Conservation (phyloP, 2,797 vertebrate species). For the Cyclopterus lumpus region DNA sequence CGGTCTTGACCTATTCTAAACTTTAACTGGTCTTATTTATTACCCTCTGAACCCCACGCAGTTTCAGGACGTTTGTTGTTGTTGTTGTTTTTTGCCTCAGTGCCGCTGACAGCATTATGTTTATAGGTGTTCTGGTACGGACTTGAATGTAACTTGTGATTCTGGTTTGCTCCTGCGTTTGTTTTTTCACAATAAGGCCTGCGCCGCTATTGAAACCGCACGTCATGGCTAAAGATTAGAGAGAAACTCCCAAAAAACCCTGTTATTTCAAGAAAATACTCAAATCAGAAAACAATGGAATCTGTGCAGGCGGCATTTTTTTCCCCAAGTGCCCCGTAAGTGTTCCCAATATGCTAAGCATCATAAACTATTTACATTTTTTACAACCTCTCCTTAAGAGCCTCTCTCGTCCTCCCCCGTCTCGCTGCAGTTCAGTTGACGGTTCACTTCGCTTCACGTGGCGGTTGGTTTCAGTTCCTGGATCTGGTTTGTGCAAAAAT, state of each 20-base stretch:
- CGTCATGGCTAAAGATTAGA: not conserved
- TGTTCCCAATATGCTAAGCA: not conserved
- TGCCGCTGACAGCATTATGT: no score
- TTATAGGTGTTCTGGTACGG: no score
- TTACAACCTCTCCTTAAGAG: not conserved
- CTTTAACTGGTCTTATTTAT: not conserved
- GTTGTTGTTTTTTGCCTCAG: not conserved
- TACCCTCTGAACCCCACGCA: not conserved
- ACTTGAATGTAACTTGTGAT: no score
- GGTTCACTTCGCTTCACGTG: not conserved
- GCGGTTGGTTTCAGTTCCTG: not conserved
- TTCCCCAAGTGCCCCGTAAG: not conserved
- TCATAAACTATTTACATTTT: constrained; percentile 1
- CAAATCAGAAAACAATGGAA: not conserved
- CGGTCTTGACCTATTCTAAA: not conserved
- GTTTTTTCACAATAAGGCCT: not conserved
- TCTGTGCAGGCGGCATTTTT: not conserved
- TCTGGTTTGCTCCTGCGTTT: not conserved
- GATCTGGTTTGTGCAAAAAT: no score
- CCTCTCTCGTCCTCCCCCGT: not conserved
- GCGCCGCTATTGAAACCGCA: not conserved
- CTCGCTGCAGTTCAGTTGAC: not conserved
- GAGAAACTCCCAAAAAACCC: not conserved
- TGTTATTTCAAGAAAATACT: not conserved
- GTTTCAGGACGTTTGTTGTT: not conserved